phyloP scores from a whole-genome alignment of 1,140 invertebrate species.

The Macrotrachela quadricornifera region DNA sequence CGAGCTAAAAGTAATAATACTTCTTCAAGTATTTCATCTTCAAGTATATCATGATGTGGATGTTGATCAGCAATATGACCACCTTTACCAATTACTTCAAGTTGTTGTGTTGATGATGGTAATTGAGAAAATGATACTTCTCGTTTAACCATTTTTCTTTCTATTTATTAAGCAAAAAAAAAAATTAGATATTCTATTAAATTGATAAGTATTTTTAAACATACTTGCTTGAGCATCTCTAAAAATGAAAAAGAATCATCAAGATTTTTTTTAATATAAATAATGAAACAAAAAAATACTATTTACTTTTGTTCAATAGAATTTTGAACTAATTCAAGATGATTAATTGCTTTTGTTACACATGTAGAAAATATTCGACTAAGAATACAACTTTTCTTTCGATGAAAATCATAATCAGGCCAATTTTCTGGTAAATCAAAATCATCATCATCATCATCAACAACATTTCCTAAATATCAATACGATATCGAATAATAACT shows the following conservation, averaged over 20 bases:
- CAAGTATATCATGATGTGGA: background rate
- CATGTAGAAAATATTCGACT: constrained; percentile 1
- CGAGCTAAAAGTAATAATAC: constrained; percentile 4
- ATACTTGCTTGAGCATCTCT: too few relatives aligned
- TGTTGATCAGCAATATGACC: background rate
- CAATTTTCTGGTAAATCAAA: background rate
- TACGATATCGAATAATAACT: too few relatives aligned
- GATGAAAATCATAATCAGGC: background rate
- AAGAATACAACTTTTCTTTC: background rate
- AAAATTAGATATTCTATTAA: too few relatives aligned
- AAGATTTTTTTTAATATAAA: too few relatives aligned
- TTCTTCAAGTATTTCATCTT: background rate
- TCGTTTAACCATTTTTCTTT: too few relatives aligned
- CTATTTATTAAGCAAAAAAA: too few relatives aligned
- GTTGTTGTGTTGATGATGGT: background rate
- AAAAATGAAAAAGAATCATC: too few relatives aligned
- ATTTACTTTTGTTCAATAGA: background rate
- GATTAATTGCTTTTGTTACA: constrained; percentile 4
- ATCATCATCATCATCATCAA: too few relatives aligned
- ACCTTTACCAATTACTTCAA: background rate
- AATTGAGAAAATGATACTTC: background rate
- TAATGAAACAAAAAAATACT: too few relatives aligned
- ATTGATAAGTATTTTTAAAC: too few relatives aligned
- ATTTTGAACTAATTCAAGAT: background rate
- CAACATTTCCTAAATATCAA: too few relatives aligned